These are phyloP conservation scores for Polymixis flavicincta DNA, from an alignment of 2,888 invertebrate species.

Conservation along the genomic window DNA sequence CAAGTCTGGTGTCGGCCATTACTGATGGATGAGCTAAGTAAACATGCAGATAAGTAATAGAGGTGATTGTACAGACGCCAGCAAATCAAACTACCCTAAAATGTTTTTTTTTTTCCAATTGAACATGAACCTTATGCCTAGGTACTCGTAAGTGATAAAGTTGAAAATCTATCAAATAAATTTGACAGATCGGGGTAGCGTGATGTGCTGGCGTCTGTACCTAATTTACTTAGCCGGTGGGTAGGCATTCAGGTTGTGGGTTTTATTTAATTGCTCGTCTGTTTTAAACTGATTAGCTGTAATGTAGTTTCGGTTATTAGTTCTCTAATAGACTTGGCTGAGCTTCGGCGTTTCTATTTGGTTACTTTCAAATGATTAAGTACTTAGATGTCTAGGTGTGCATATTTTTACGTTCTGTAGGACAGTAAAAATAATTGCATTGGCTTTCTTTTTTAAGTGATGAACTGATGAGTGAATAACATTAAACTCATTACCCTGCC, in stretches of 20 bases:
- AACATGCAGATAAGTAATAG: constrained; percentile 36
- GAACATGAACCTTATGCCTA: too few relatives aligned
- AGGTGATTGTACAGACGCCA: too few relatives aligned
- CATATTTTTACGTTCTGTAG: background rate
- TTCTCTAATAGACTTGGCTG: constrained; percentile 1
- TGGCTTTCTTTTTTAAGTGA: background rate
- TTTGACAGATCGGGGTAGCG: too few relatives aligned
- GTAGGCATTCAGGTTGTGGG: constrained; percentile 38
- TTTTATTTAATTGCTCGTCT: constrained; percentile 55
- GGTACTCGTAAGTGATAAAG: too few relatives aligned
- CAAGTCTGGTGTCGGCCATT: constrained; percentile 23
- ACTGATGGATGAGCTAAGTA: constrained; percentile 40
- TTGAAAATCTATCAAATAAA: too few relatives aligned
- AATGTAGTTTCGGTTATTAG: constrained; percentile 30
- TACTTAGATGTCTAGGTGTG: background rate
- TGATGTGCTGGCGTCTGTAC: too few relatives aligned
- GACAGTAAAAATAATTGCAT: background rate
- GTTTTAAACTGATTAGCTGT: constrained; percentile 35
- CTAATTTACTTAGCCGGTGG: constrained; percentile 39
- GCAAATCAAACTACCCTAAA: too few relatives aligned
- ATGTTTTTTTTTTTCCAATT: too few relatives aligned
- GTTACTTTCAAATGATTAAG: background rate
- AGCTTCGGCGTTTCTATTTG: background rate
- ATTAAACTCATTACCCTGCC: background rate
- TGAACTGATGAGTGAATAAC: background rate